Base-by-base conservation (phyloP, 2,113 vertebrate species). In the Cavia porcellus region DNA sequence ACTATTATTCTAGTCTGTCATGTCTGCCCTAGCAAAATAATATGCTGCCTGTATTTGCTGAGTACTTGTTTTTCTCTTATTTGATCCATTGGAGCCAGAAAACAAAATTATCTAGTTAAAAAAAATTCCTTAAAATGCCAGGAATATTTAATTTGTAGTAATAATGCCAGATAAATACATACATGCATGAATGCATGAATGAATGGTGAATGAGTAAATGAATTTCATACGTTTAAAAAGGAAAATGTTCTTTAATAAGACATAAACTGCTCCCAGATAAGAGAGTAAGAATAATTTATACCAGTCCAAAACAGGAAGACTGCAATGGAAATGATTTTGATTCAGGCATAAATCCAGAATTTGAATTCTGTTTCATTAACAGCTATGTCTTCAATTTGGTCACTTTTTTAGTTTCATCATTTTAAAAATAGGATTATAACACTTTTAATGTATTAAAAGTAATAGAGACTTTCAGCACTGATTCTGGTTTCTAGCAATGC, bases 401-500 rank as follows among this genome's bases (percentile, higher is more conserved):
- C 32, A 66, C 77, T 86, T 52, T 77, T 68, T 91, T 86, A 45
- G 32, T 81, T 86, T 90, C 28, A 88, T 50, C n/a, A 64, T 89
- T 86, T 62, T 83, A 42, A n/a, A 88, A 93, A 85, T 15, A 82
- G 30, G 1, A 57, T 79, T 70, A 92, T 47, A 93, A 84, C 47
- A 88, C 8, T 85, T 88, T 72, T 24, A 77, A 6, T 82, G 82
- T 47, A 59, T 59, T 81, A 88, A 13, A 87, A 25, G 66, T 85
- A 74, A 95, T 62, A 72, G 22, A 94, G 84, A 90, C 5, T 55
- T 17, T 68, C 89, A 84, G 61, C 2, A 52, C 35, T 22, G 64
- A 93, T 74, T 94, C 47, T 72, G 90, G 96, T 95, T 96, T 94
- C 77, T 96, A 57, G 64, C 70, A 52, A 86, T 47, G 52, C 24